phyloP scores from a whole-genome alignment of 2,797 vertebrate genomes.

The Poeciliopsis presidionis region DNA sequence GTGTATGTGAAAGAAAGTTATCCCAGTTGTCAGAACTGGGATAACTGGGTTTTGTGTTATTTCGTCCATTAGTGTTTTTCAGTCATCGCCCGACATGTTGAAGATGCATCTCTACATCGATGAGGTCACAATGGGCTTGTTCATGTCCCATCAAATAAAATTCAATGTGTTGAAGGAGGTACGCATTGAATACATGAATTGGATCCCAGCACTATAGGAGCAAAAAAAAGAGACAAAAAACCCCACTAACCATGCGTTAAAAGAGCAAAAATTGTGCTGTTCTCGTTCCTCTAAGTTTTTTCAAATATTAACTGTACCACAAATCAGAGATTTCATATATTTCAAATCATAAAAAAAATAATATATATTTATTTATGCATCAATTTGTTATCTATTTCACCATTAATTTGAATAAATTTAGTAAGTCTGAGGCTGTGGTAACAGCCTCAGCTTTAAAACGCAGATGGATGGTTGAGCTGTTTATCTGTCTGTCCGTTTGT shows the following conservation, averaged over 20 bases:
- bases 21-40: not conserved
- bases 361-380: not conserved
- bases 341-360: not conserved
- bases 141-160: not conserved
- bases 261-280: no score
- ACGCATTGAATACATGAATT: not conserved
- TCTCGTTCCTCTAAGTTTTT: not conserved
- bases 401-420: not conserved
- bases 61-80: not conserved
- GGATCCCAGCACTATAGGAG: not conserved
- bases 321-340: not conserved
- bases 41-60: not conserved
- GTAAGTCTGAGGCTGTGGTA: constrained; percentile 12
- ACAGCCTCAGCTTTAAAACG: constrained; percentile 28
- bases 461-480: not conserved
- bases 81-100: not conserved
- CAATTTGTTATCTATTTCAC: not conserved
- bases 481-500: not conserved
- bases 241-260: not conserved
- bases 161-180: not conserved
- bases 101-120: not conserved
- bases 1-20: not conserved
- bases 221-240: not conserved
- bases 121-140: not conserved
- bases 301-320: not conserved